Evolutionary conservation across 2,797 vertebrate genomes (phyloP).

Genomic region (Tarsius wallacei): DNA sequence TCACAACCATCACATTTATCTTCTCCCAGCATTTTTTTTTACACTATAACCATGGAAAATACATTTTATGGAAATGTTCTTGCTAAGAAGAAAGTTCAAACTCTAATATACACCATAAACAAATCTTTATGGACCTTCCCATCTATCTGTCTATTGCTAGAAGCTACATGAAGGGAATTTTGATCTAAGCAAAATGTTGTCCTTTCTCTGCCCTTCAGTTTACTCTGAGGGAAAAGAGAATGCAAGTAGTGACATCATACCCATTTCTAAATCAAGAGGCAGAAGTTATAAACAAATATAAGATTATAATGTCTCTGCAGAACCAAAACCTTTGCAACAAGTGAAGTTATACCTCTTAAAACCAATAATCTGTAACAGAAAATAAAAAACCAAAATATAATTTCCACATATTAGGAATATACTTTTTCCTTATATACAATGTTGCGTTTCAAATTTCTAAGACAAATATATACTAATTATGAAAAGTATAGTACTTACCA

Average conservation of each 20-base stretch:
- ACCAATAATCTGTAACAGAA: slow-evolving; percentile 52
- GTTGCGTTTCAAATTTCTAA: slow-evolving; percentile 61
- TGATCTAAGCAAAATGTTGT: slow-evolving; percentile 54
- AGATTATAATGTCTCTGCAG: not conserved
- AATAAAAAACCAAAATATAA: slow-evolving; percentile 50
- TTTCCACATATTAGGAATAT: slow-evolving; percentile 31
- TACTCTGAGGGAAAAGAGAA: not conserved
- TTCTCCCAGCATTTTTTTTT: slow-evolving; percentile 15
- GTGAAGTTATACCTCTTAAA: slow-evolving; percentile 59
- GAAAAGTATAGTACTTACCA: slow-evolving; percentile 47
- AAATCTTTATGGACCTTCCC: not conserved
- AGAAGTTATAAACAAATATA: slow-evolving; percentile 25
- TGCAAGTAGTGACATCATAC: not conserved
- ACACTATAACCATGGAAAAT: slow-evolving; percentile 15
- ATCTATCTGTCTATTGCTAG: not conserved
- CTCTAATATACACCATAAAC: slow-evolving; percentile 16
- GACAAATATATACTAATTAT: slow-evolving; percentile 47
- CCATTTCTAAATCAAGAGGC: slow-evolving; percentile 56
- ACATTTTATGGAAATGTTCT: slow-evolving; percentile 52
- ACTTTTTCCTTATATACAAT: slow-evolving; percentile 13
- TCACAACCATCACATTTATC: slow-evolving; percentile 3
- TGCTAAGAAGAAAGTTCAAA: slow-evolving; percentile 50
- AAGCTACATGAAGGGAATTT: slow-evolving; percentile 33
- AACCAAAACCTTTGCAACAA: slow-evolving; percentile 42
- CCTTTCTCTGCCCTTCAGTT: slow-evolving; percentile 39